Evolutionary conservation across 2,797 vertebrate species (phyloP), one percentile per base, ranked within the genome.

Genomic region (Odontamblyopus lacepedii): DNA sequence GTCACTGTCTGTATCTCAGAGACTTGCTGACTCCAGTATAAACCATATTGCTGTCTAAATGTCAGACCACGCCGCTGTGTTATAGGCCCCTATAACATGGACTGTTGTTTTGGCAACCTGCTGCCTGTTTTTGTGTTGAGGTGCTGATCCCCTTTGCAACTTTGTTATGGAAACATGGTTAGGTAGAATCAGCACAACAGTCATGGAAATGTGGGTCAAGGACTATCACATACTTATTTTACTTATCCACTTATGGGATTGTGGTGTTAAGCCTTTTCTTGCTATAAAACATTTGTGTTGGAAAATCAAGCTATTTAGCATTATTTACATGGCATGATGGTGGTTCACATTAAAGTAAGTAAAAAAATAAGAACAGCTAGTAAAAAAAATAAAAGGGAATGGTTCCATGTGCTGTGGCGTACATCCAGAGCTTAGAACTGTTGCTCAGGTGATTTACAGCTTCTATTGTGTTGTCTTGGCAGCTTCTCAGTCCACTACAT

Each of bases 121-220:
- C 41, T 29, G 57, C 59, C 70, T 44, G 63, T 57, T n/a, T 68
- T 51, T 59, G 48, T 69, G 66, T 63, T 29, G 78, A 66, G 79
- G 79, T 78, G 70, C 30, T 75, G 66, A 53, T 73, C 60, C 56
- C 67, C 9, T 76, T 81, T 73, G 75, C 53, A 61, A 77, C 80
- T 44, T 56, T 86, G 81, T 87, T 83, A 78, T 86, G 85, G 80
- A 81, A 88, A 90, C 87, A 69, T 4, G 19, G 61, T 50, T 72
- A 11, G 32, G 76, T 27, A 57, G 81, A 57, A 38, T 63, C 57
- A 76, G 63, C 81, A 69, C 72, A 35, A 48, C 75, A 71, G 50
- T 55, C 67, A 69, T 69, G 55, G 38, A 83, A 79, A 7, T 57
- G 55, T n/a, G 6, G 62, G 77, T 78, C 78, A 76, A 87, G 82